Evolutionary conservation across 2,113 vertebrate genomes (phyloP).

Genomic region (Rissa tridactyla): DNA sequence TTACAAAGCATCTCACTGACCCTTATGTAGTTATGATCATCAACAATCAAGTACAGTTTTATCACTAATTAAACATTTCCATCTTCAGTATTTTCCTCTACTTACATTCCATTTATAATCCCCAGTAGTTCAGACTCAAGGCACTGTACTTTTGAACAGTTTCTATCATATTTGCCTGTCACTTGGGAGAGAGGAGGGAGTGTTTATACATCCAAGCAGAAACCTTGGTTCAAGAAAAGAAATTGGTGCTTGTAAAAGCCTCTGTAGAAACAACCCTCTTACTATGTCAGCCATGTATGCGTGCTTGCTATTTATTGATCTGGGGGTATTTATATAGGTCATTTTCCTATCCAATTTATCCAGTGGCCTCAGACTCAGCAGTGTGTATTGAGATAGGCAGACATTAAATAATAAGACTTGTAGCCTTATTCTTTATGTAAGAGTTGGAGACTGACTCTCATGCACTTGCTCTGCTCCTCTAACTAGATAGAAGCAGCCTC

Average conservation of each 20-base stretch:
- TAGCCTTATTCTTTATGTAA: neutral
- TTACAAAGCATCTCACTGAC: neutral
- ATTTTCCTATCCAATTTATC: neutral
- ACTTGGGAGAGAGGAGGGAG: accelerated
- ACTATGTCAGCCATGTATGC: neutral
- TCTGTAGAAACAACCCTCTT: slow-evolving; percentile 6
- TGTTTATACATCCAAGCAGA: neutral
- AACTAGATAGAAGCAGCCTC: neutral
- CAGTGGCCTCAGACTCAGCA: neutral
- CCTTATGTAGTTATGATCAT: neutral
- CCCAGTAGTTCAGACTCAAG: neutral
- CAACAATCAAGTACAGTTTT: neutral
- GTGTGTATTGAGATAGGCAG: neutral
- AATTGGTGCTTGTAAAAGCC: neutral
- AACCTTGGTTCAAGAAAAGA: slow-evolving; percentile 14
- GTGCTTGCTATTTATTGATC: slow-evolving; percentile 10
- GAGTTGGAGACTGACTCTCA: neutral
- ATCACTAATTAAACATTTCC: neutral
- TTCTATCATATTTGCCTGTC: neutral
- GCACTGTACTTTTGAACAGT: neutral
- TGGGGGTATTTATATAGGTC: neutral
- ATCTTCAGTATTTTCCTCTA: neutral
- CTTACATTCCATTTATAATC: neutral
- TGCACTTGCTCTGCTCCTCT: neutral
- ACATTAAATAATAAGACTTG: neutral